phyloP scores from a whole-genome alignment of 2,888 invertebrate species.

The Callyntrura sp. region DNA sequence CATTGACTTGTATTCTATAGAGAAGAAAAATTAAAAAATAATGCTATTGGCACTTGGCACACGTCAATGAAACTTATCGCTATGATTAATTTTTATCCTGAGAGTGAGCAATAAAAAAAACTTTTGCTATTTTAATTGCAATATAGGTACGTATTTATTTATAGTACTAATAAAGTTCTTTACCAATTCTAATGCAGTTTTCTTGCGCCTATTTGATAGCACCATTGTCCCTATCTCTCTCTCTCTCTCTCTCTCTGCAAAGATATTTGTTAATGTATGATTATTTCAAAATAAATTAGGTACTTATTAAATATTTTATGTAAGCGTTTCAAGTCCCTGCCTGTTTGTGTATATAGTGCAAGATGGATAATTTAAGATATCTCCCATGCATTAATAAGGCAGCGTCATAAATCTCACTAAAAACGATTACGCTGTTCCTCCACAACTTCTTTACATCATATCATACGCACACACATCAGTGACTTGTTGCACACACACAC shows the following conservation, averaged over 20 bases:
- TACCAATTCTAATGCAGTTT: neutral
- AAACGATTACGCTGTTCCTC: conserved; percentile 24
- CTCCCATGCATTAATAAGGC: conserved; percentile 3
- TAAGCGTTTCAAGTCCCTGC: neutral
- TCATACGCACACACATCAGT: neutral
- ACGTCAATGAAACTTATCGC: neutral
- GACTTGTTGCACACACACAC: conserved; percentile 32
- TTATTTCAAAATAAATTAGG: neutral
- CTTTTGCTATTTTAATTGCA: conserved; percentile 5
- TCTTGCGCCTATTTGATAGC: neutral
- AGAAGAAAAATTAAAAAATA: neutral
- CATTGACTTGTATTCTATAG: conserved; percentile 11
- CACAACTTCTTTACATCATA: conserved; percentile 1
- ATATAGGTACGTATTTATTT: neutral
- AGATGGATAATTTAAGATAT: conserved; percentile 20
- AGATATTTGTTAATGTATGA: neutral
- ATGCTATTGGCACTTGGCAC: conserved; percentile 29
- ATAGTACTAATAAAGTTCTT: neutral
- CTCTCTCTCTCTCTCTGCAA: neutral
- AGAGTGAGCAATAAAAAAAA: neutral
- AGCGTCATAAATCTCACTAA: conserved; percentile 10
- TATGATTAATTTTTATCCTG: conserved; percentile 2
- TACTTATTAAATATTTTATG: neutral
- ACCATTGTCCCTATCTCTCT: neutral
- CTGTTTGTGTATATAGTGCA: neutral